Evolutionary conservation across 2,113 vertebrate genomes (phyloP).

Genomic region (Misgurnus mizolepis): DNA sequence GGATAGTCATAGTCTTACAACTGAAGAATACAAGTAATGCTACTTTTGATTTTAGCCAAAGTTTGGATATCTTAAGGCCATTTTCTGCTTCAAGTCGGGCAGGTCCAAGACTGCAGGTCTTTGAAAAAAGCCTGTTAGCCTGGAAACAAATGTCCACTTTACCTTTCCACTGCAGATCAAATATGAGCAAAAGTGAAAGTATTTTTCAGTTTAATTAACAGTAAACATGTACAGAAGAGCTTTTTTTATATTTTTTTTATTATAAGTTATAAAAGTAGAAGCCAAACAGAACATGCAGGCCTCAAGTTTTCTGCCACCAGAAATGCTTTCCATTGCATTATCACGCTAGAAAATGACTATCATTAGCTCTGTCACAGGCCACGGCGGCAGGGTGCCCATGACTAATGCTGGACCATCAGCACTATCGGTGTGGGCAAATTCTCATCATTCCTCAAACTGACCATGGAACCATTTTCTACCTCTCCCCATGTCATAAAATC

Average conservation of each 20-base stretch:
- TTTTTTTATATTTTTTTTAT: not conserved
- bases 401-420: slow-evolving; percentile 87
- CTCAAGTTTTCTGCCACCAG: slow-evolving; percentile 73
- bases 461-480: slow-evolving; percentile 90
- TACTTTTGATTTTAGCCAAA: not conserved
- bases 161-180: too few species aligned
- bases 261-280: not conserved
- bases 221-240: too few species aligned
- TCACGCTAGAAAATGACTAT: slow-evolving; percentile 88
- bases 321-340: slow-evolving; percentile 82
- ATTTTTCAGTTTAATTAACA: too few species aligned
- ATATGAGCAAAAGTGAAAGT: too few species aligned
- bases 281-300: slow-evolving; percentile 61
- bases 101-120: not conserved
- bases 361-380: slow-evolving; percentile 90
- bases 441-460: slow-evolving; percentile 92
- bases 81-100: too few species aligned
- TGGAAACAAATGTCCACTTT: not conserved
- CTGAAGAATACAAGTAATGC: not conserved
- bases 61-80: not conserved
- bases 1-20: too few species aligned
- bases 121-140: not conserved
- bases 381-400: slow-evolving; percentile 79
- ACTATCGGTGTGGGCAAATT: slow-evolving; percentile 78
- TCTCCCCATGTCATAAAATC: slow-evolving; percentile 88